Conservation (phyloP, 2,113 vertebrate genomes). For the Ceuthmochares aereus region DNA sequence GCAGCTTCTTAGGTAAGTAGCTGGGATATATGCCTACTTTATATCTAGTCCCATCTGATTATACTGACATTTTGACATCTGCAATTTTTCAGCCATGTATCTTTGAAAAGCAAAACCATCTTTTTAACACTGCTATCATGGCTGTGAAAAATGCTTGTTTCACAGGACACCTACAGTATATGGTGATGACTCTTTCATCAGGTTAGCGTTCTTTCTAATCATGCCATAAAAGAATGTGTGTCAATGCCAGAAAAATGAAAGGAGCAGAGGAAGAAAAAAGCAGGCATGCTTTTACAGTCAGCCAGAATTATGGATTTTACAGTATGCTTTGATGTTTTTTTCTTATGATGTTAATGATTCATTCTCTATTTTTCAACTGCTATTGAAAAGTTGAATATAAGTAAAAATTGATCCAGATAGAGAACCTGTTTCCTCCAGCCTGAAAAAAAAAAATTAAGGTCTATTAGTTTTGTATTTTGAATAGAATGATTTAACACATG, state of each 20-base stretch:
- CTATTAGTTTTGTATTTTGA: neutral
- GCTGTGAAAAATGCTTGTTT: constrained; percentile 18
- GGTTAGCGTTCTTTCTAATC: constrained; percentile 26
- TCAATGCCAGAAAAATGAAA: constrained; percentile 29
- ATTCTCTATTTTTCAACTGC: neutral
- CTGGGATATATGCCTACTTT: neutral
- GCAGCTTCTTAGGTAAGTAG: neutral
- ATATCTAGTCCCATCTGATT: neutral
- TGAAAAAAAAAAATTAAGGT: neutral
- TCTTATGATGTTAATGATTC: neutral
- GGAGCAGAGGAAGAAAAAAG: neutral
- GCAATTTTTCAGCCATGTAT: neutral
- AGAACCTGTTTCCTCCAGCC: neutral
- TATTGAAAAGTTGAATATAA: neutral
- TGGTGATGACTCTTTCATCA: neutral
- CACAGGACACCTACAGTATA: neutral
- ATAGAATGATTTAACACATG: neutral
- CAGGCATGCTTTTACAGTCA: neutral
- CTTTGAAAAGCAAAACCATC: neutral
- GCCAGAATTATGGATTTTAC: constrained; percentile 2
- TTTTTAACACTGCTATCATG: neutral
- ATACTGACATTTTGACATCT: neutral
- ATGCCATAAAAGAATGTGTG: neutral
- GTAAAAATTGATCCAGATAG: neutral
- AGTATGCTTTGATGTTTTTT: neutral